Base-by-base conservation (phyloP, 2,888 invertebrate genomes). In the Chrysomela aeneicollis region DNA sequence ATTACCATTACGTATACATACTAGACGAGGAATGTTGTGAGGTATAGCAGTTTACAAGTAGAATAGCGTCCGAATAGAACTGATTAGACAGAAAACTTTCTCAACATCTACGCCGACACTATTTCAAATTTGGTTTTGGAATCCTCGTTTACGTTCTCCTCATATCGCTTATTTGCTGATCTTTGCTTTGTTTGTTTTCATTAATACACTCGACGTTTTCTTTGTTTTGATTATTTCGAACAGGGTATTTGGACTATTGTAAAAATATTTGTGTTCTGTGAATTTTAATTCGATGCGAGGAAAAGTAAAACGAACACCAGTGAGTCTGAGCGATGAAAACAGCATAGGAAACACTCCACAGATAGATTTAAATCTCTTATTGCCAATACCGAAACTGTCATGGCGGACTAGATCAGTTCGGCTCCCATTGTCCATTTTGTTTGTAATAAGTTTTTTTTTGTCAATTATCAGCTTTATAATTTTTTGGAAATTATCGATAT, bases 181-280 rank as follows among this genome's bases (percentile, higher is more conserved):
- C 77, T 79, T 69, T 74, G 80, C 81, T 81, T 80, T 78, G 73
- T 71, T 78, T 75, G 77, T 78, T 79, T 65, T 59, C 22, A 62
- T 59, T 61, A 42, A 15, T 64, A 54, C 26, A 66, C 59, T 52
- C 54, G 63, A 66, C 32, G 42, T 54, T 35, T n/a, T 15, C 8
- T 53, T 32, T n/a, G 10, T 47, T 58, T 37, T 26, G 47, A 26
- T 58, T 46, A 26, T 42, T 8, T 21, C 21, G n/a, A 37, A 9
- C 19, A 51, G 51, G 46, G 30, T 58, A 50, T 54, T 61, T 54
- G 22, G 54, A 53, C 50, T 12, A 26, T 21, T 30, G 46, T 42
- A 49, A 54, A 26, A 21, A 50, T 26, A 17, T 49, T 12, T 35
- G 35, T 35, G 1, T 10, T 35, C 2, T 35, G 42, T 42, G 42